Evolutionary conservation across 1,140 invertebrate genomes (phyloP).

Genomic region (Drosophila burlai): DNA sequence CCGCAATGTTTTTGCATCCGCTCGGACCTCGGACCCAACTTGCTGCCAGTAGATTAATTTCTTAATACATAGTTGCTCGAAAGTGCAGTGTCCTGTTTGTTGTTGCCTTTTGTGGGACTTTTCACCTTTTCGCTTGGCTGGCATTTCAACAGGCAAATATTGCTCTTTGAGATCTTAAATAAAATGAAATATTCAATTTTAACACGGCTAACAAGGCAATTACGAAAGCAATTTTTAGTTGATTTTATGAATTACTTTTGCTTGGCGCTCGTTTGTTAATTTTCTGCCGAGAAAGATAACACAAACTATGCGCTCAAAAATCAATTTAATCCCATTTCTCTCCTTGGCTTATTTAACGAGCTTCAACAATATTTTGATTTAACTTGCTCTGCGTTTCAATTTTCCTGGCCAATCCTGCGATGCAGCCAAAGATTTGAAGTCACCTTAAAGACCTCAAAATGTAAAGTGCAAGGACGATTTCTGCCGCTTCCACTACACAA

Average conservation of each 20-base stretch:
- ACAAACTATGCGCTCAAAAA: not conserved
- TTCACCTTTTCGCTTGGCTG: slow-evolving; percentile 6
- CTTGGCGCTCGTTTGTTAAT: not conserved
- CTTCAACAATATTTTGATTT: not conserved
- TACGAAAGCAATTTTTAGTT: not conserved
- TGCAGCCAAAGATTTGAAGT: not conserved
- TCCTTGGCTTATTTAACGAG: not conserved
- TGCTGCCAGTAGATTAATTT: slow-evolving; percentile 33
- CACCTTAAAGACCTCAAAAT: slow-evolving; percentile 19
- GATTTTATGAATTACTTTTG: not conserved
- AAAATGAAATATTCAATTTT: slow-evolving; percentile 1
- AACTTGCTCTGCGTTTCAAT: not conserved
- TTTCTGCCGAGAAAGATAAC: not conserved
- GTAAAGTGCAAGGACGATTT: slow-evolving; percentile 45
- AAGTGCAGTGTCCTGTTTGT: slow-evolving; percentile 1
- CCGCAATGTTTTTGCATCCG: slow-evolving; percentile 31
- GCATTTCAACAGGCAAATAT: slow-evolving; percentile 11
- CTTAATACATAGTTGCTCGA: slow-evolving; percentile 9
- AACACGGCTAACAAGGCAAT: not conserved
- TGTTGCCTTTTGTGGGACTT: slow-evolving; percentile 3
- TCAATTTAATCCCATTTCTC: not conserved
- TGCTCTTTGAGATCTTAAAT: not conserved
- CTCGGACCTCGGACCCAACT: not conserved
- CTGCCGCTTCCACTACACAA: slow-evolving; percentile 12
- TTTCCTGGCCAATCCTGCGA: not conserved